Conservation (phyloP, 2,113 vertebrate genomes). For the Pygoscelis adeliae region DNA sequence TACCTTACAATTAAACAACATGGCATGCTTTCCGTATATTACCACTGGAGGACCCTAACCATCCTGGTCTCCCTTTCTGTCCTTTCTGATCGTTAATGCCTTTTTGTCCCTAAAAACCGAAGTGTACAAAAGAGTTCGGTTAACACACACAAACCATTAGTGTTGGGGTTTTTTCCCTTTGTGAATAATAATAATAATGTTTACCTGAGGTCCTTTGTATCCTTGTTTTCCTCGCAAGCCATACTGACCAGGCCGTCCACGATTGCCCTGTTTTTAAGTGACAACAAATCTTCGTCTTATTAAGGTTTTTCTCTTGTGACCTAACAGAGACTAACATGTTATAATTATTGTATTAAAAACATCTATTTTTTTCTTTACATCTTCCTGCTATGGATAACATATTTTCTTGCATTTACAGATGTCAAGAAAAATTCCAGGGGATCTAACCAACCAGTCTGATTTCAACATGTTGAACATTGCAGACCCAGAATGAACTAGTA, state of each 20-base stretch:
- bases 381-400: background rate
- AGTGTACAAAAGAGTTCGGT: background rate
- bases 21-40: background rate
- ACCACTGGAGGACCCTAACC: constrained; percentile 40
- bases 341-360: background rate
- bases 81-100: constrained; percentile 51
- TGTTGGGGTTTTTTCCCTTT: background rate
- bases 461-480: background rate
- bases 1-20: background rate
- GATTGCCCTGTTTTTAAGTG: background rate
- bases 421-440: background rate
- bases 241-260: background rate
- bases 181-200: background rate
- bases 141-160: background rate
- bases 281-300: background rate
- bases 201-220: constrained; percentile 49
- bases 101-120: background rate
- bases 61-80: constrained; percentile 27
- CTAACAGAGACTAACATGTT: background rate
- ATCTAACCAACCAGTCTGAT: background rate
- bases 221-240: constrained; percentile 27
- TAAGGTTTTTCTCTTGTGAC: background rate
- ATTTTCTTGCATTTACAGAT: background rate
- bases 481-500: background rate
- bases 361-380: background rate